These are phyloP conservation scores for Megalopta genalis DNA, from an alignment of 1,140 invertebrate species.

Conservation along the genomic window DNA sequence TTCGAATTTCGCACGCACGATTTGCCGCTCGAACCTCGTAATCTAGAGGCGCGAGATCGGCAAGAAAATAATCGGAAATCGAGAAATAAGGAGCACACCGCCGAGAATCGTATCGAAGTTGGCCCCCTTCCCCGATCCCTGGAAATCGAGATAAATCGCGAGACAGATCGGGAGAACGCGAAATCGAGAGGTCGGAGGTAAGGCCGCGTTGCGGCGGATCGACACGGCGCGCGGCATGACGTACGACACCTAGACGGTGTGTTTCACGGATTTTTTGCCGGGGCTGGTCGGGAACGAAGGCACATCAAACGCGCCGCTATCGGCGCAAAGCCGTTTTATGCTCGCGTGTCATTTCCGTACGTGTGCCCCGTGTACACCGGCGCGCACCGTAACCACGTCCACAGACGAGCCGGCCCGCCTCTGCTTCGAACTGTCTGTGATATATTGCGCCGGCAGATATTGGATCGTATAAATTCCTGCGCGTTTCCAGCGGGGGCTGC, in stretches of 20 bases:
- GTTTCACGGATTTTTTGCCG: constrained; percentile 69
- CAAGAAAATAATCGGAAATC: too few relatives aligned
- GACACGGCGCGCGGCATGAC: constrained; percentile 52
- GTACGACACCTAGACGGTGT: constrained; percentile 52
- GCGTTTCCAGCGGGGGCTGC: constrained; percentile 39
- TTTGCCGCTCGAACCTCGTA: too few relatives aligned
- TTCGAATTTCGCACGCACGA: too few relatives aligned
- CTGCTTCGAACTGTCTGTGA: constrained; percentile 53
- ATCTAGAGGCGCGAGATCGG: too few relatives aligned
- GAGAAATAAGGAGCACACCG: too few relatives aligned
- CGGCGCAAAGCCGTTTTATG: constrained; percentile 71
- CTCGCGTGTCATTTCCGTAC: constrained; percentile 61
- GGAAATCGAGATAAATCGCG: constrained; percentile 37
- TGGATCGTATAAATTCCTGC: constrained; percentile 63
- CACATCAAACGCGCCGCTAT: constrained; percentile 73
- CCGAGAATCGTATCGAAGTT: too few relatives aligned
- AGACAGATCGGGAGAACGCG: constrained; percentile 3
- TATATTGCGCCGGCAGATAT: constrained; percentile 66
- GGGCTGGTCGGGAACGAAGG: constrained; percentile 58
- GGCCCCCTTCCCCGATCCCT: neutral
- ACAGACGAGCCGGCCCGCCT: constrained; percentile 46
- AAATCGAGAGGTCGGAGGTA: constrained; percentile 49
- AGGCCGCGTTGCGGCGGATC: constrained; percentile 38
- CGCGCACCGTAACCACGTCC: constrained; percentile 23
- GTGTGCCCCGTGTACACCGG: constrained; percentile 42